Evolutionary conservation across 2,113 vertebrate species (phyloP).

Genomic region (Oreotrochilus melanogaster): DNA sequence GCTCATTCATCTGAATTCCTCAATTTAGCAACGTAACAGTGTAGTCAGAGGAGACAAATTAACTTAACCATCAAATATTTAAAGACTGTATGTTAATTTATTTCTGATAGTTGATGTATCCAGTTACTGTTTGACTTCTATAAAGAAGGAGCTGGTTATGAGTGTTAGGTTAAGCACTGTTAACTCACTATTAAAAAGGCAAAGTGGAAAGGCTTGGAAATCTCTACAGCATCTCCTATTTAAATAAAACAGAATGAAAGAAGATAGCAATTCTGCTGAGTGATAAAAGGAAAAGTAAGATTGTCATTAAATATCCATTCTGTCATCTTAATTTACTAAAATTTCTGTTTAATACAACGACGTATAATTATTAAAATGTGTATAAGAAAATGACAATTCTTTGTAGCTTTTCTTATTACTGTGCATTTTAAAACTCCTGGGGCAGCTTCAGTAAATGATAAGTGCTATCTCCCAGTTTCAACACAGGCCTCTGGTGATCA

Average conservation of each 20-base stretch:
- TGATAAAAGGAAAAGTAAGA: conserved; percentile 4
- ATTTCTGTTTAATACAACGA: conserved; percentile 37
- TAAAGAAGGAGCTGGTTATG: neutral
- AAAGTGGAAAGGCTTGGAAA: conserved; percentile 43
- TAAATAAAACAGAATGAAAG: neutral
- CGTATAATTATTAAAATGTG: conserved; percentile 49
- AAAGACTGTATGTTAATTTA: neutral
- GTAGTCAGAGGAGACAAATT: conserved; percentile 13
- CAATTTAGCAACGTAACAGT: conserved; percentile 1
- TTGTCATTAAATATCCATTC: conserved; percentile 43
- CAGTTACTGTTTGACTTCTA: neutral
- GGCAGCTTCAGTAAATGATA: conserved; percentile 46
- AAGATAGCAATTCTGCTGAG: neutral
- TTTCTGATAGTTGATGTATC: neutral
- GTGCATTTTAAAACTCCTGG: conserved; percentile 32
- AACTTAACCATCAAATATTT: neutral
- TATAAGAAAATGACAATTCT: conserved; percentile 43
- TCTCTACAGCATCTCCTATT: neutral
- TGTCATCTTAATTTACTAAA: conserved; percentile 25
- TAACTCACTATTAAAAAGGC: conserved; percentile 44
- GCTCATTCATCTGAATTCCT: conserved; percentile 5
- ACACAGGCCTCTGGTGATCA: conserved; percentile 23
- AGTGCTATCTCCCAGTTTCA: conserved; percentile 48
- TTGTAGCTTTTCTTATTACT: conserved; percentile 14
- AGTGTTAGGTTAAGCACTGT: conserved; percentile 8